Conservation (phyloP, 2,888 invertebrate genomes). For the Cantharis flavilabris region DNA sequence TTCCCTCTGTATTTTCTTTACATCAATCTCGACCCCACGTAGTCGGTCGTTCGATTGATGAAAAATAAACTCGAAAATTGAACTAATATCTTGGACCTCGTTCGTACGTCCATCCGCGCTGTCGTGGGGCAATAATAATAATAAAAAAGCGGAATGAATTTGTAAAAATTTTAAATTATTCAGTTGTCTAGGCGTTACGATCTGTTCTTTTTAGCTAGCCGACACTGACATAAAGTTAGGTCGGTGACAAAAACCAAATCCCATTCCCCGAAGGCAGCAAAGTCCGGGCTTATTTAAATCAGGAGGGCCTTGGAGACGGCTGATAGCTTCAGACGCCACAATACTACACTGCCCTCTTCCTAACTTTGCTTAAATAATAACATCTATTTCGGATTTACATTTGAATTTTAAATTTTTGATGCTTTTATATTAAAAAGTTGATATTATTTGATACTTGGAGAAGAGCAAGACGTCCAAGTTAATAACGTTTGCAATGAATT, state of each 20-base stretch:
- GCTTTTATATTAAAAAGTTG: constrained; percentile 14
- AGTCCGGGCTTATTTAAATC: constrained; percentile 57
- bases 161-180: constrained; percentile 17
- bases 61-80: constrained; percentile 14
- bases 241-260: constrained; percentile 56
- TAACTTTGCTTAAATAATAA: constrained; percentile 39
- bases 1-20: constrained; percentile 26
- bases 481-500: constrained; percentile 28
- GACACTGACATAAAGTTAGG: constrained; percentile 55
- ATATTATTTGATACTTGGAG: neutral
- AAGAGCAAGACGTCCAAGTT: neutral
- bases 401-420: constrained; percentile 25
- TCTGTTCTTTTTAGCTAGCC: constrained; percentile 44
- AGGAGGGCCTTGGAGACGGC: constrained; percentile 53
- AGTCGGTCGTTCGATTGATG: constrained; percentile 10
- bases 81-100: neutral
- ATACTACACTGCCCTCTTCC: constrained; percentile 52
- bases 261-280: constrained; percentile 50
- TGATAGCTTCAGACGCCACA: constrained; percentile 56
- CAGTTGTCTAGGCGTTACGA: constrained; percentile 52
- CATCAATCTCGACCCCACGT: constrained; percentile 12
- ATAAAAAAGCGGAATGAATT: neutral
- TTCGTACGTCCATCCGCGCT: neutral
- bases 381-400: constrained; percentile 31
- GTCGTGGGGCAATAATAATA: neutral